phyloP scores from a whole-genome alignment of 2,888 invertebrate genomes.

The Pammene aurita region DNA sequence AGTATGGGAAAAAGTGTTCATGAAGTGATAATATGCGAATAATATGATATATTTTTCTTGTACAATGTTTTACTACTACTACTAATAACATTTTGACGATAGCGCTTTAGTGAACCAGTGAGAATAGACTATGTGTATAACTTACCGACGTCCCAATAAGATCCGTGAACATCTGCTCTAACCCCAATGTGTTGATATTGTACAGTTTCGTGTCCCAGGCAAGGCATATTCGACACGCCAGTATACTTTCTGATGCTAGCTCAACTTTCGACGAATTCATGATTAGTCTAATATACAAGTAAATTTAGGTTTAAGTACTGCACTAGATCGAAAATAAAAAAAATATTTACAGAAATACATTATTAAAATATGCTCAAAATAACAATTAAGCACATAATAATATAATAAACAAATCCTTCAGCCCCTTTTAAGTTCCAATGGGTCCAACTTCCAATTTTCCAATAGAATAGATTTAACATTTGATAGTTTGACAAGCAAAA shows the following conservation, averaged over 20 bases:
- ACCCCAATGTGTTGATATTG: constrained; percentile 6
- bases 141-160: constrained; percentile 22
- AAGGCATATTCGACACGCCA: constrained; percentile 30
- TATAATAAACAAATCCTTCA: background rate
- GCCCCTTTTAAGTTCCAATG: too few relatives aligned
- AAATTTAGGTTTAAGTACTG: background rate
- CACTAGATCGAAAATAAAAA: background rate
- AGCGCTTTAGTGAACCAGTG: too few relatives aligned
- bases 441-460: too few relatives aligned
- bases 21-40: too few relatives aligned
- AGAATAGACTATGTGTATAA: background rate
- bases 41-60: too few relatives aligned
- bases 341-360: background rate
- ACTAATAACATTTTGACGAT: too few relatives aligned
- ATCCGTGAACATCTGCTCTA: background rate
- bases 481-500: background rate
- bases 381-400: background rate
- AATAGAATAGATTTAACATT: too few relatives aligned
- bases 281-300: background rate
- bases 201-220: constrained; percentile 22
- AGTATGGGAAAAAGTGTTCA: too few relatives aligned
- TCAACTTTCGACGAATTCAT: constrained; percentile 15
- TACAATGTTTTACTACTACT: too few relatives aligned
- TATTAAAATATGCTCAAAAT: background rate
- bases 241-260: background rate